These are phyloP conservation scores for Xenopus tropicalis DNA, from an alignment of 2,113 vertebrate species.

Conservation along the genomic window UCB_Xtro_10.0 CM004445.2:102342501-102343000, in stretches of 20 bases:
- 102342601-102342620: conserved; percentile 9
- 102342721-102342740: background rate
- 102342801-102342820: too few relatives aligned
- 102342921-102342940: too few relatives aligned
- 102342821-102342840: too few relatives aligned
- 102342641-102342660: conserved; percentile 35
- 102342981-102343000: too few relatives aligned
- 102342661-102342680: conserved; percentile 29
- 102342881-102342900: too few relatives aligned
- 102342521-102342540: background rate
- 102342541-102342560: background rate
- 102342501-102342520: background rate
- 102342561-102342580: background rate
- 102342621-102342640: conserved; percentile 22
- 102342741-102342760: background rate
- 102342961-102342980: too few relatives aligned
- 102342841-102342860: too few relatives aligned
- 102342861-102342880: too few relatives aligned
- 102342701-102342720: background rate
- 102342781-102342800: too few relatives aligned
- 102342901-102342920: too few relatives aligned
- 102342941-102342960: too few relatives aligned
- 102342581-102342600: conserved; percentile 14
- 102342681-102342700: conserved; percentile 12
- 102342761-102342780: background rate